phyloP scores from a whole-genome alignment of 2,113 vertebrate species.

The Apteryx mantelli region DNA sequence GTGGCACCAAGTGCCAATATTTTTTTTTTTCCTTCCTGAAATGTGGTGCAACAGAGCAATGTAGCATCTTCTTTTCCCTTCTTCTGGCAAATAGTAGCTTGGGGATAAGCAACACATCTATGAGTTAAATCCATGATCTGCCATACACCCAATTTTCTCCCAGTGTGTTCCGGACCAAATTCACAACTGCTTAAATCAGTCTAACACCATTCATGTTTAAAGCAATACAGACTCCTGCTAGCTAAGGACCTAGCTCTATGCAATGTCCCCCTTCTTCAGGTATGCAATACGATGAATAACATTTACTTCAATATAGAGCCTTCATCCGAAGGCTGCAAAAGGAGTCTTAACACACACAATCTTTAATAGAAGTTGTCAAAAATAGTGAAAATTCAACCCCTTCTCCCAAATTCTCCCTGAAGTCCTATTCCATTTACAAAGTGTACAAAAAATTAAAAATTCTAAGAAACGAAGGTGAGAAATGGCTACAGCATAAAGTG shows the following conservation, averaged over 20 bases:
- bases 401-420: accelerated
- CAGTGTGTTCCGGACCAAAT: accelerated
- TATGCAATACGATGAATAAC: neutral
- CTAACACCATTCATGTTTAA: accelerated
- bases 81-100: neutral
- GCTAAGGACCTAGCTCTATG: neutral
- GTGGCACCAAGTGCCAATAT: neutral
- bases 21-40: neutral
- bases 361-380: neutral
- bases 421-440: neutral
- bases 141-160: accelerated
- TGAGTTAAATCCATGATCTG: neutral
- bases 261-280: neutral
- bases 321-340: neutral
- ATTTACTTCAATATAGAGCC: neutral
- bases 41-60: accelerated
- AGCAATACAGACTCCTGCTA: neutral
- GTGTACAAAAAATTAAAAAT: neutral
- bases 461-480: constrained; percentile 29
- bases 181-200: neutral
- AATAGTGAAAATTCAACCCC: neutral
- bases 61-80: neutral
- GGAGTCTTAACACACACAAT: neutral
- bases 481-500: neutral
- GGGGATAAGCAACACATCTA: neutral